Base-by-base conservation (phyloP, 2,113 vertebrate species). In the Elgaria multicarinata region DNA sequence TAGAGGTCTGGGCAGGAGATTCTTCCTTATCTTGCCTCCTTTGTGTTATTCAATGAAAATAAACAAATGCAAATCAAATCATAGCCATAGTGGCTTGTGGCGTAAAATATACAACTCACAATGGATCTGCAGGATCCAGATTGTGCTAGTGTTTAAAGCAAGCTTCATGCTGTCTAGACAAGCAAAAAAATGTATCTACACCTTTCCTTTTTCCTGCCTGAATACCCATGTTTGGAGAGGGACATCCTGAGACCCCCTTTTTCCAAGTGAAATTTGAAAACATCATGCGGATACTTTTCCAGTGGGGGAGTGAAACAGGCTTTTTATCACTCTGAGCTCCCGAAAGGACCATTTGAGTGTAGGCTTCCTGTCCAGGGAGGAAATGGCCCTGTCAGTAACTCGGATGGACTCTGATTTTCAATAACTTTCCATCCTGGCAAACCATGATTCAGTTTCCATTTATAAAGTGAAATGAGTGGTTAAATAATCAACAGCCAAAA, bases 381-480 rank as follows among this genome's bases (percentile, higher is more conserved):
- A 98, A 97, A 96, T 92, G 87, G 84, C 90, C 83, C 79, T 96
- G 97, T 95, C 97, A 95, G 96, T 95, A 94, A 94, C 95, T 96
- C 28, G 2, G 92, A 94, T 92, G 91, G 90, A 90, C 93, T 95
- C 95, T 94, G 90, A 95, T 95, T 96, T 96, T 95, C 96, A 96
- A 97, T 97, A 95, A 97, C 95, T 97, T 97, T 97, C 94, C 95
- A 97, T 94, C 2, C 86, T 93, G 82, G 93, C 95, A 97, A 97
- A 95, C 93, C 90, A 91, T 97, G 97, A 97, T 96, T 97, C 96
- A 95, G 94, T 96, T 97, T 97, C 97, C 97, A 97, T 97, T 97
- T 97, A 96, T 97, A 96, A 96, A 97, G 95, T 93, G 95, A 96
- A 97, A 96, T 95, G 78, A 93, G 90, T 83, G 93, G 93, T 93